Percentiles rank a stretch among this genome's conserved stretches.
Conservation (phyloP, 1,140 invertebrate genomes). For the Parasteatoda tepidariorum region DNA sequence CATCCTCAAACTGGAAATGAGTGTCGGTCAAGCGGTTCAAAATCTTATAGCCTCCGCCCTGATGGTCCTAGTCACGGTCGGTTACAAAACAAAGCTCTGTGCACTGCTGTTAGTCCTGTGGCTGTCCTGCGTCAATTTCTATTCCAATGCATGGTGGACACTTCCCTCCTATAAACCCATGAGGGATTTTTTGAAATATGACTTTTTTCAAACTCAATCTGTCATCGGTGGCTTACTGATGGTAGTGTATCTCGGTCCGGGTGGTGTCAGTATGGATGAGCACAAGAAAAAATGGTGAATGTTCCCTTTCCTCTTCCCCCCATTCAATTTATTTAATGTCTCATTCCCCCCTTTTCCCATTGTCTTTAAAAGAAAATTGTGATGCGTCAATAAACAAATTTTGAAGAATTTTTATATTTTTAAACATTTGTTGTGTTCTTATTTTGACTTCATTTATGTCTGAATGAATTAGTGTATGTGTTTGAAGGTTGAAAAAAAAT, state of each 20-base stretch:
- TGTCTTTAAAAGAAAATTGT: slow-evolving; percentile 27
- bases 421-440: slow-evolving; percentile 9
- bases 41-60: slow-evolving; percentile 93
- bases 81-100: slow-evolving; percentile 98
- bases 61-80: slow-evolving; percentile 96
- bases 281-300: slow-evolving; percentile 97
- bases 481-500: no score
- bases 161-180: slow-evolving; percentile 94
- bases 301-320: background rate
- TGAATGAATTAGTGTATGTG: no score
- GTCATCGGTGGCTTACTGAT: slow-evolving; percentile 99
- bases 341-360: background rate
- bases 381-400: slow-evolving; percentile 19
- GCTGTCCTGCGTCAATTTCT: slow-evolving; percentile 84
- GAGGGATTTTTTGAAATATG: slow-evolving; percentile 99
- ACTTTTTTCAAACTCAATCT: slow-evolving; percentile 99
- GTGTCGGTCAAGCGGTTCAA: slow-evolving; percentile 73
- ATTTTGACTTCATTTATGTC: no score
- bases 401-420: slow-evolving; percentile 43
- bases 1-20: slow-evolving; percentile 91
- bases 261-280: slow-evolving; percentile 99
- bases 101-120: slow-evolving; percentile 93
- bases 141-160: slow-evolving; percentile 98
- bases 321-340: slow-evolving; percentile 2
- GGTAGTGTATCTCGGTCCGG: slow-evolving; percentile 97